Conservation (phyloP, 2,797 vertebrate genomes). For the Poliocrania exsul region DNA sequence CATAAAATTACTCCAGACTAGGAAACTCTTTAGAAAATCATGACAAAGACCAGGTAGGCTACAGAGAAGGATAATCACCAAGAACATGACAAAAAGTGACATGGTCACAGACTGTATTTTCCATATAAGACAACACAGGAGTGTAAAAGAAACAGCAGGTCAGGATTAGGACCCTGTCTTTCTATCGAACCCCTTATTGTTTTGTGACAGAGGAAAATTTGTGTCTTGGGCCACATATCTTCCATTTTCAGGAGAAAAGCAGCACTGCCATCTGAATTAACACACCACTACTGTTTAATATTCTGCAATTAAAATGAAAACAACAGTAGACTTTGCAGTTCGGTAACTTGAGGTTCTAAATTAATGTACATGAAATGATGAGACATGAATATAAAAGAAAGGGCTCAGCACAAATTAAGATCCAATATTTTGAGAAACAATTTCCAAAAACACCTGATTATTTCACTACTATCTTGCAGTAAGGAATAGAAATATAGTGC, state of each 20-base stretch:
- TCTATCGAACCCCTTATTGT: not conserved
- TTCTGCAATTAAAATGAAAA: conserved; percentile 55
- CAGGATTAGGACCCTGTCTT: not conserved
- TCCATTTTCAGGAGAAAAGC: not conserved
- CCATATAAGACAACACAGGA: not conserved
- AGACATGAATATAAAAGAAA: conserved; percentile 47
- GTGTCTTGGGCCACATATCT: not conserved
- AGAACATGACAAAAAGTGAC: not conserved
- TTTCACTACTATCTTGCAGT: conserved; percentile 15
- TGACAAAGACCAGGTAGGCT: not conserved
- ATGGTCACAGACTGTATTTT: not conserved
- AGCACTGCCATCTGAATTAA: not conserved
- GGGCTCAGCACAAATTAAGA: not conserved
- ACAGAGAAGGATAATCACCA: not conserved
- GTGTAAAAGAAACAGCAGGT: not conserved
- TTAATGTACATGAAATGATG: conserved; percentile 49
- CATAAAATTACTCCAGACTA: not conserved
- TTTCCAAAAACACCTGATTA: not conserved
- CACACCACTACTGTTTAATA: not conserved
- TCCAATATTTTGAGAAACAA: conserved; percentile 1
- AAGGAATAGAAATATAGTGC: not conserved
- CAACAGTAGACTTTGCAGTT: not conserved
- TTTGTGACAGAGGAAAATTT: not conserved
- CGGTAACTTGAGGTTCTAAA: conserved; percentile 32
- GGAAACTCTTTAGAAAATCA: not conserved